Conservation (phyloP, 2,888 invertebrate genomes). For the Drosophila koepferae region DNA sequence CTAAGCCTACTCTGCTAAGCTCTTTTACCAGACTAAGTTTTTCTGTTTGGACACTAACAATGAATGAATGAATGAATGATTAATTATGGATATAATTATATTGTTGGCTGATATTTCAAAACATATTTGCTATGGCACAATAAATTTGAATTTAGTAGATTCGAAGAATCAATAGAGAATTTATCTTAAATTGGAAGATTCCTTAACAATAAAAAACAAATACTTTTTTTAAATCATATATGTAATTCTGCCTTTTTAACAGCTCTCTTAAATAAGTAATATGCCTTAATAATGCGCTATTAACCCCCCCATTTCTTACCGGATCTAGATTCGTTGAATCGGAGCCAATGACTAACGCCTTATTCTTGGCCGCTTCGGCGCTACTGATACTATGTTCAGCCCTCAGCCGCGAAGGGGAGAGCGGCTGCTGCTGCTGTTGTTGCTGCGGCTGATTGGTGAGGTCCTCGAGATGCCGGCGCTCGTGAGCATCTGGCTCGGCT, state of each 20-base stretch:
- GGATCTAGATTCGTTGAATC: conserved; percentile 89
- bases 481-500: conserved; percentile 48
- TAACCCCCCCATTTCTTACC: conserved; percentile 85
- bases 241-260: background rate
- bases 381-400: conserved; percentile 72
- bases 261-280: background rate
- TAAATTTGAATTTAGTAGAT: background rate
- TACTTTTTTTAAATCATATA: background rate
- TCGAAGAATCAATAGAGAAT: too few species aligned
- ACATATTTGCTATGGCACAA: background rate
- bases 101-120: background rate
- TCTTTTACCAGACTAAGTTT: background rate
- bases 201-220: background rate
- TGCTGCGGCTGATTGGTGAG: conserved; percentile 74
- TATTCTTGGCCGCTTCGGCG: conserved; percentile 85
- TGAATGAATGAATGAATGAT: too few species aligned
- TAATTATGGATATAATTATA: background rate
- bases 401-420: conserved; percentile 73
- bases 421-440: conserved; percentile 64
- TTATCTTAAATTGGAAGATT: too few species aligned
- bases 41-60: background rate
- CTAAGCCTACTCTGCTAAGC: background rate
- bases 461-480: conserved; percentile 82
- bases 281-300: background rate
- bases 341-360: conserved; percentile 89